Evolutionary conservation across 1,140 invertebrate species (phyloP), one percentile per base, ranked within the genome.

Genomic region (Cotesia glomerata): DNA sequence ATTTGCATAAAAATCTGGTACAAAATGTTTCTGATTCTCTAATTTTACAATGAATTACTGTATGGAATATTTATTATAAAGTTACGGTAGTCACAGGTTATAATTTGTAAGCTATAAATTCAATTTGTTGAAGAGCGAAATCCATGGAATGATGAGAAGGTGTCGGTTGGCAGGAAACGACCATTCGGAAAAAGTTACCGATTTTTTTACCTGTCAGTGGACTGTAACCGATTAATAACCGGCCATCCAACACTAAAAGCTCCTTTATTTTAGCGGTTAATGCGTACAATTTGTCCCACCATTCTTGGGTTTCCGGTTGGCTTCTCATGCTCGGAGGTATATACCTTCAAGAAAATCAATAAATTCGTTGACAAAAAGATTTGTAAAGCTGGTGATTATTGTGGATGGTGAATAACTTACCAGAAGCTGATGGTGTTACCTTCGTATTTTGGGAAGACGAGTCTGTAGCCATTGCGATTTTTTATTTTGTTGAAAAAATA

Each of bases 391-490:
- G 5, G 7, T 56, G 16, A 14, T 14, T 0, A 26, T 26, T 4
- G 52, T 56, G 3, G 3, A 18, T 3, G 8, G 2, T 59, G 7
- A 32, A 34, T 9, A 8, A 39, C 75, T 75, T 45, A 98, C 95
- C 95, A 98, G 80, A 98, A 98, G 80, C 95, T 97, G 0, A 98
- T 91, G 80, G 96, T 97, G 18, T 93, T 92, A 68, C 93, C 94
- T 77, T 95, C 90, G 62, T 89, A 90, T 49, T 90, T 79, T 0
- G 88, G 78, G 0, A 89, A 76, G 1, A 94, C 91, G 8, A 93
- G 80, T 59, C 90, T 84, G 74, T 92, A 94, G 14, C 91, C 91
- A 13, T 87, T 79, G 45, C 83, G 87, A 13, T 71, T 74, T 26
- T 74, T 82, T n/a, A 90, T 89, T 51, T 82, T 84, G 35, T 88